Conservation (phyloP, 2,797 vertebrate species). For the Microctenopoma lineatum region DNA sequence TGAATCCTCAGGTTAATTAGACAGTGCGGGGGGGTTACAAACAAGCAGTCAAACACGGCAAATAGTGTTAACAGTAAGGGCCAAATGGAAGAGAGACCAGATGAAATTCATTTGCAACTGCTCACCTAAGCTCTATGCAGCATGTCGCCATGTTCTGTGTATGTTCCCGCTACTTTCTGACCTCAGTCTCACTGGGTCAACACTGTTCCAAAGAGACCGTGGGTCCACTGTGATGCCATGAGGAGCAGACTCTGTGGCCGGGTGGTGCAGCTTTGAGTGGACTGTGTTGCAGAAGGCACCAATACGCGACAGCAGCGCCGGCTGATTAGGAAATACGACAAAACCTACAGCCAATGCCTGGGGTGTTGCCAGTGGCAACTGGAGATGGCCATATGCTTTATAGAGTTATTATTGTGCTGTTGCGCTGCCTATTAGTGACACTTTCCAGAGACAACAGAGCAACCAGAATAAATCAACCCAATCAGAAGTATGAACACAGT, state of each 20-base stretch:
- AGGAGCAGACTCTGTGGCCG: slow-evolving; percentile 19
- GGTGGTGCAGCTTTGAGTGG: slow-evolving; percentile 25
- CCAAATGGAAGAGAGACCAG: slow-evolving; percentile 27
- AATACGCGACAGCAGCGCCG: slow-evolving; percentile 58
- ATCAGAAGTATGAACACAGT: slow-evolving; percentile 41
- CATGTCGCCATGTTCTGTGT: slow-evolving; percentile 22
- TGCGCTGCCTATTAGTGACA: slow-evolving; percentile 64
- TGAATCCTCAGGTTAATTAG: slow-evolving; percentile 72
- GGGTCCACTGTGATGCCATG: slow-evolving; percentile 24
- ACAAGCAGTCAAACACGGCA: slow-evolving; percentile 45
- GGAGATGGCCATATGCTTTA: slow-evolving; percentile 72
- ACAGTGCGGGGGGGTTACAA: slow-evolving; percentile 59
- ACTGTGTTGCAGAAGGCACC: slow-evolving; percentile 36
- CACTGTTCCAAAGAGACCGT: slow-evolving; percentile 45
- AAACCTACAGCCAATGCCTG: slow-evolving; percentile 72
- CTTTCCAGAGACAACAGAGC: slow-evolving; percentile 53
- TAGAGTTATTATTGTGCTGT: slow-evolving; percentile 68
- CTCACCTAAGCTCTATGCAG: slow-evolving; percentile 4
- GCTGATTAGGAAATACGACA: slow-evolving; percentile 70
- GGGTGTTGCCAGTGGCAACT: slow-evolving; percentile 79
- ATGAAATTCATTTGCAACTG: slow-evolving; percentile 14
- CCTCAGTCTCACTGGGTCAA: slow-evolving; percentile 30
- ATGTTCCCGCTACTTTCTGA: slow-evolving; percentile 28
- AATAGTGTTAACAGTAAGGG: slow-evolving; percentile 13
- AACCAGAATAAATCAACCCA: slow-evolving; percentile 45